Evolutionary conservation across 1,140 invertebrate species (phyloP).

Genomic region (Protaetia brevitarsis): DNA sequence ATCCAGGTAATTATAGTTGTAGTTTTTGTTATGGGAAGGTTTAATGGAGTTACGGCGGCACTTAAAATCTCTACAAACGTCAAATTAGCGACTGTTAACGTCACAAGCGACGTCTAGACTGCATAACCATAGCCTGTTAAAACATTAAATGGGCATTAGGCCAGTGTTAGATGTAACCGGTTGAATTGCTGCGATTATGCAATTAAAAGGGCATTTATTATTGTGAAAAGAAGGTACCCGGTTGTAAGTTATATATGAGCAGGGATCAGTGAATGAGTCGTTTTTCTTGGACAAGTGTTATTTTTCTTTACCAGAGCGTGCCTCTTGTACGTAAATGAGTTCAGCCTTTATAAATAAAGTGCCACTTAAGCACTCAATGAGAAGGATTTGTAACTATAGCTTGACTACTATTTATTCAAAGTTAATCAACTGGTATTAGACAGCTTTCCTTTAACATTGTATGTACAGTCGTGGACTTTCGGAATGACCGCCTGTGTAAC

Average conservation of each 20-base stretch:
- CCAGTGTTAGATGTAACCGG: conserved; percentile 24
- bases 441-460: too few relatives aligned
- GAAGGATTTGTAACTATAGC: too few relatives aligned
- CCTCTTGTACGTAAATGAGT: neutral
- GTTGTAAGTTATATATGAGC: neutral
- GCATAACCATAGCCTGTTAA: conserved; percentile 29
- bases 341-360: too few relatives aligned
- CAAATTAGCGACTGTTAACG: conserved; percentile 32
- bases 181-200: conserved; percentile 27
- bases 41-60: conserved; percentile 28
- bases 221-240: conserved; percentile 1
- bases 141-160: conserved; percentile 30
- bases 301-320: neutral
- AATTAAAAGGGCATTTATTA: conserved; percentile 29
- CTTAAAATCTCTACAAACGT: conserved; percentile 27
- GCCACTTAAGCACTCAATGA: too few relatives aligned
- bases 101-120: conserved; percentile 28
- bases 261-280: neutral
- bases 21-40: conserved; percentile 21
- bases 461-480: too few relatives aligned
- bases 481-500: too few relatives aligned
- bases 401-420: too few relatives aligned
- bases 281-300: neutral
- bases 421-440: too few relatives aligned
- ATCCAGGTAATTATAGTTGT: conserved; percentile 21